A percentile compares a stretch with the other conserved stretches of the same genome.
These are phyloP conservation scores for Cygnus olor DNA, from an alignment of 2,797 vertebrate genomes.

Conservation along the genomic window DNA sequence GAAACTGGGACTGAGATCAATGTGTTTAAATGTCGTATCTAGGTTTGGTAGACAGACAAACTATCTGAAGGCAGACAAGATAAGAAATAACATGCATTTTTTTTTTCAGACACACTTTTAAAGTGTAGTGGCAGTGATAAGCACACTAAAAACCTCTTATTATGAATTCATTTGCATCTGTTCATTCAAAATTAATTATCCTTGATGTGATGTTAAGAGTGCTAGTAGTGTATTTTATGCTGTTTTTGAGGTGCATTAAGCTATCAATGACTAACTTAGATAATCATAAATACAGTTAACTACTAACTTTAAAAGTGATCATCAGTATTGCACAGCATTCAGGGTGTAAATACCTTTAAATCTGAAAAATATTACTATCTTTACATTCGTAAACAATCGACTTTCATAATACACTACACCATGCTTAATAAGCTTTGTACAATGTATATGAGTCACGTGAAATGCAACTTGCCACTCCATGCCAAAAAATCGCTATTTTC, in stretches of 20 bases:
- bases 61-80: neutral
- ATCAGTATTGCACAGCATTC: neutral
- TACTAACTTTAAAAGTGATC: neutral
- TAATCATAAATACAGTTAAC: neutral
- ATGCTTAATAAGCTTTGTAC: neutral
- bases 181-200: neutral
- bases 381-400: neutral
- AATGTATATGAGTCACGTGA: neutral
- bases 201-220: neutral
- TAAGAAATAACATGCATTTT: neutral
- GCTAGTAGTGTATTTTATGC: neutral
- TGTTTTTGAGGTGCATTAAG: neutral
- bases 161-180: neutral
- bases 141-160: rapidly evolving
- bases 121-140: neutral
- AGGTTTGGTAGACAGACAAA: neutral
- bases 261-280: neutral
- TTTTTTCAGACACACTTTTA: neutral
- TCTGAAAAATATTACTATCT: neutral
- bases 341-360: neutral
- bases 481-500: neutral
- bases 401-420: neutral
- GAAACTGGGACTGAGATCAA: neutral
- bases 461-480: neutral
- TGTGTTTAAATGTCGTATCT: neutral